Conservation (phyloP, 2,888 invertebrate genomes). For the Iphiclides podalirius region DNA sequence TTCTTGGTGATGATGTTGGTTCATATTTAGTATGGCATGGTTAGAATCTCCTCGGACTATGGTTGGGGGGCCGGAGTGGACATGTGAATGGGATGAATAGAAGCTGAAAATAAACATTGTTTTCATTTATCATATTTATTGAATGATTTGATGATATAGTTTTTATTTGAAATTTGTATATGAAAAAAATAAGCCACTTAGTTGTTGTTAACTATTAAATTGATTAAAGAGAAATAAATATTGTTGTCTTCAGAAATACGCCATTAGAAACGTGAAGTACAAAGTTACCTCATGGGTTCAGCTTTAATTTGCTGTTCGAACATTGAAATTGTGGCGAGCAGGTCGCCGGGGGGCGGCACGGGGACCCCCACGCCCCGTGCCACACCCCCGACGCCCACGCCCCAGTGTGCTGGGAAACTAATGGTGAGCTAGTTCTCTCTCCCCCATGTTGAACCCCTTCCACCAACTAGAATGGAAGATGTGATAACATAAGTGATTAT, state of each 20-base stretch:
- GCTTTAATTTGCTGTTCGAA: constrained; percentile 86
- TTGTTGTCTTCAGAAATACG: no score
- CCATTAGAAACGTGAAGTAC: no score
- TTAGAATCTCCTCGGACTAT: constrained; percentile 69
- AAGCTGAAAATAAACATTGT: constrained; percentile 53
- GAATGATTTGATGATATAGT: no score
- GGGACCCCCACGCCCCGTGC: constrained; percentile 81
- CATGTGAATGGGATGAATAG: constrained; percentile 70
- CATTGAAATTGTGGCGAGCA: constrained; percentile 83
- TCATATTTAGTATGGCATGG: constrained; percentile 70
- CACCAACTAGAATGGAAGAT: no score
- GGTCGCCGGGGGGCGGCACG: constrained; percentile 82
- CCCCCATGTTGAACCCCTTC: constrained; percentile 79
- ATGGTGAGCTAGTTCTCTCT: constrained; percentile 72
- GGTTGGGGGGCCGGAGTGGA: constrained; percentile 69
- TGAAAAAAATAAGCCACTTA: no score
- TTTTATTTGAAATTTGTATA: no score
- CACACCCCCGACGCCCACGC: constrained; percentile 82
- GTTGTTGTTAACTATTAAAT: no score
- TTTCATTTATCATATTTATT: no score
- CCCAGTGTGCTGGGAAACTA: constrained; percentile 82
- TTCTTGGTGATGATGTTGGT: constrained; percentile 66
- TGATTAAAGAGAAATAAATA: no score
- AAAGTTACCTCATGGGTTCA: constrained; percentile 85
- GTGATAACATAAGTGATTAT: no score